Base-by-base conservation (phyloP, 2,113 vertebrate species). In the Neotragus pygmaeus region DNA sequence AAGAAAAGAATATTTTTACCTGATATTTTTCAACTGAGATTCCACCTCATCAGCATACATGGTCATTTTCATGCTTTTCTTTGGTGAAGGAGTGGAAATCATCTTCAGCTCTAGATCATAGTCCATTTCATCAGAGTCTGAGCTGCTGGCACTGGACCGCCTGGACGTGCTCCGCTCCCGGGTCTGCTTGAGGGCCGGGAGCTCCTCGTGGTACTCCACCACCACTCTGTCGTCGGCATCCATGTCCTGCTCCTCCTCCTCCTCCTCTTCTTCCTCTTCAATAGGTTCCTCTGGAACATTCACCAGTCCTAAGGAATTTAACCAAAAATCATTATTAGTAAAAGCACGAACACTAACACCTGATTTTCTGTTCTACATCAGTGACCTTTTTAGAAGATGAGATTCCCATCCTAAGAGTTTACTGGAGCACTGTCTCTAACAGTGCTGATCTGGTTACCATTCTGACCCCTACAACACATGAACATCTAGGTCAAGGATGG, bases 61-160 rank as follows among this genome's bases (percentile, higher is more conserved):
- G 1, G 99, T 99, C 99, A 99, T 99, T 98, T 99, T 99, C 99
- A 99, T 99, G 99, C 99, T 99, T 96, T 99, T 99, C 98, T 99
- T 99, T 36, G 99, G 99, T 2, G 99, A 99, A 1, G 99, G 99
- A 0, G 99, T 99, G 7, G 99, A 99, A 90, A 99, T 99, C 99
- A 99, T 99, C 98, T 99, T 99, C 96, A 99, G 98, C 97, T 99
- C 99, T 28, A 99, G 99, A 95, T 99, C 99, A 55, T 99, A 99
- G 98, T 99, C 99, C 99, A 99, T 99, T 97, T 99, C 99, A 23
- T 99, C 99, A 0, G 99, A 99, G 98, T 99, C 99, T 0, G 99
- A 99, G 53, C 98, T 99, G 3, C 99, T 99, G 8, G 98, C 99
- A 15, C 98, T 99, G 6, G 98, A 98, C 3, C 98, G 97, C 5